These are phyloP conservation scores for Lochmaea capreae DNA, from an alignment of 2,888 invertebrate genomes.

Conservation along the genomic window DNA sequence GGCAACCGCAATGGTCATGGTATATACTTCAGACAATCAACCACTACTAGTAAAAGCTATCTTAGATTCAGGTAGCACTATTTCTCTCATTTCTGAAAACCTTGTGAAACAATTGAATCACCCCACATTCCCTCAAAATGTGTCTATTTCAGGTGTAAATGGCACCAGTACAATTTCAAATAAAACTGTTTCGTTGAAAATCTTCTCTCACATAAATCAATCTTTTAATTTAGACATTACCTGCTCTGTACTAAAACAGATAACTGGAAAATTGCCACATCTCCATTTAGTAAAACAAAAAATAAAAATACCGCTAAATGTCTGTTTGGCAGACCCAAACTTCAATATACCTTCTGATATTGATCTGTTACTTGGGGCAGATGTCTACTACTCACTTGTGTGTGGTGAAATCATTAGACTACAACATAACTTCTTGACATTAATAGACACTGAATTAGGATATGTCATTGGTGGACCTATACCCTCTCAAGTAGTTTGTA, in stretches of 20 bases:
- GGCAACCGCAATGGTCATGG: constrained; percentile 9
- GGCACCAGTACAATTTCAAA: constrained; percentile 6
- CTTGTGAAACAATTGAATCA: not conserved
- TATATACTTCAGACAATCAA: constrained; percentile 11
- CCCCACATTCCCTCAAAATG: not conserved
- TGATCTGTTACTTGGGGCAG: constrained; percentile 6
- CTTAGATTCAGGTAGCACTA: constrained; percentile 2
- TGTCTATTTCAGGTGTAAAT: not conserved
- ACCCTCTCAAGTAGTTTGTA: constrained; percentile 15
- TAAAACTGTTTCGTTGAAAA: not conserved
- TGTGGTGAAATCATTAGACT: constrained; percentile 15
- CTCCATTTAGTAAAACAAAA: not conserved
- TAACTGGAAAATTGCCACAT: constrained; percentile 6
- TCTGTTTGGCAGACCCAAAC: not conserved
- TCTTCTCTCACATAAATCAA: not conserved
- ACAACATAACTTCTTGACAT: not conserved
- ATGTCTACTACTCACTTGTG: not conserved
- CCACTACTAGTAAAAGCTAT: constrained; percentile 7
- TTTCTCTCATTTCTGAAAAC: constrained; percentile 3
- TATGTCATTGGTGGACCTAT: constrained; percentile 13
- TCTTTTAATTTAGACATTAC: constrained; percentile 6
- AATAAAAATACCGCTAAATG: constrained; percentile 4
- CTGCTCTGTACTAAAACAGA: not conserved
- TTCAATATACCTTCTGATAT: not conserved
- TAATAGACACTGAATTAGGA: constrained; percentile 12